These are phyloP conservation scores for Dendrophyllia cribrosa DNA, from an alignment of 64 coral and sea anemone genomes.

Conservation along the genomic window DNA sequence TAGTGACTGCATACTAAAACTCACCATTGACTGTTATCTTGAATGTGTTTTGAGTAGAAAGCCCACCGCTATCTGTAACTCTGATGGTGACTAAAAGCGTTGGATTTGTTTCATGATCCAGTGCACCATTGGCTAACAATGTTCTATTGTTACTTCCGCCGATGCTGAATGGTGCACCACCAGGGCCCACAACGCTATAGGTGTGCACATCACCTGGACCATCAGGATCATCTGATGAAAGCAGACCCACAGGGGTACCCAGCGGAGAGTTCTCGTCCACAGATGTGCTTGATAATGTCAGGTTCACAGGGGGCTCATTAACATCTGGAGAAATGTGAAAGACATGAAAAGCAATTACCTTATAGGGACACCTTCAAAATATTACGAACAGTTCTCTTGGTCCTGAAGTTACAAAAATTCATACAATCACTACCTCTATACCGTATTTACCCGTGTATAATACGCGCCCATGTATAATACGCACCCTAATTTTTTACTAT, in stretches of 20 bases:
- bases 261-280: conserved; percentile 73
- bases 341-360: neutral
- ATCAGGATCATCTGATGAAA: conserved; percentile 87
- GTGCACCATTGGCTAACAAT: conserved; percentile 61
- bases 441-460: too few relatives aligned
- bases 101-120: conserved; percentile 86
- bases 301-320: conserved; percentile 76
- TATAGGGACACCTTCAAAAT: too few relatives aligned
- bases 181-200: conserved; percentile 66
- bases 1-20: neutral
- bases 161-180: conserved; percentile 46
- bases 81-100: conserved; percentile 60
- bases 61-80: conserved; percentile 75
- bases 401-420: too few relatives aligned
- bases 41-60: conserved; percentile 76
- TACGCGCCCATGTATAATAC: too few relatives aligned
- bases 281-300: conserved; percentile 71
- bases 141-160: conserved; percentile 30
- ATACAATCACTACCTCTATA: too few relatives aligned
- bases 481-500: too few relatives aligned
- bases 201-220: conserved; percentile 59
- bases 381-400: too few relatives aligned
- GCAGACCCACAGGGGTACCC: conserved; percentile 55
- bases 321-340: conserved; percentile 67
- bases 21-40: conserved; percentile 79